phyloP scores from a whole-genome alignment of 2,797 vertebrate species.

The Channa striata region DNA sequence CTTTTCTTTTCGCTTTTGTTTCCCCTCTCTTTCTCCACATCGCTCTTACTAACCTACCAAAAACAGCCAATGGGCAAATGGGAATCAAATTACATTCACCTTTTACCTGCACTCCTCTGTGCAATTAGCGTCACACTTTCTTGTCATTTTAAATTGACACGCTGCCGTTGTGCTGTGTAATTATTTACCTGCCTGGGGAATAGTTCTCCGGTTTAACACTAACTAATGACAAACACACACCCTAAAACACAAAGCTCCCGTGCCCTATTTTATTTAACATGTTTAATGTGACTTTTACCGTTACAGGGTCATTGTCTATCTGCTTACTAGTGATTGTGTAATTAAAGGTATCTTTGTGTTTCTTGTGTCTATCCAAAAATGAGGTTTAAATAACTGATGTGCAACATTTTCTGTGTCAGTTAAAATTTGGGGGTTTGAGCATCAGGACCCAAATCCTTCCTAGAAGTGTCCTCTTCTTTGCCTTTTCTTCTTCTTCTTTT shows the following conservation, averaged over 20 bases:
- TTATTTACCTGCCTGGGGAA: constrained; percentile 67
- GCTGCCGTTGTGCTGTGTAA: constrained; percentile 69
- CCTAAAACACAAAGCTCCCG: constrained; percentile 21
- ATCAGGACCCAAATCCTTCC: constrained; percentile 66
- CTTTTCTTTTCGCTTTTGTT: background rate
- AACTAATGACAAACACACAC: constrained; percentile 48
- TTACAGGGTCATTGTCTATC: constrained; percentile 60
- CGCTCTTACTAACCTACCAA: constrained; percentile 45
- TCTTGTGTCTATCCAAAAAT: constrained; percentile 44
- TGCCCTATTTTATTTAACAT: constrained; percentile 50
- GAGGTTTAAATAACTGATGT: constrained; percentile 22
- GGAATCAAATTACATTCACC: constrained; percentile 67
- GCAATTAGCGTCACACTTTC: constrained; percentile 69
- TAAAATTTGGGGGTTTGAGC: constrained; percentile 58
- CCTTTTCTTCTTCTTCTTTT: constrained; percentile 43
- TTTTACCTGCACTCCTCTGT: constrained; percentile 69
- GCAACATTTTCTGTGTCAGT: constrained; percentile 12
- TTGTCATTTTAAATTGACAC: constrained; percentile 71
- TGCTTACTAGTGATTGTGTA: constrained; percentile 23
- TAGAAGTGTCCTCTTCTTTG: constrained; percentile 58
- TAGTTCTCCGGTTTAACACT: constrained; percentile 53
- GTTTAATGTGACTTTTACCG: constrained; percentile 66
- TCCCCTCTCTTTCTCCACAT: background rate
- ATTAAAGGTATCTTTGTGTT: constrained; percentile 64
- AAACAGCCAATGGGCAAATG: constrained; percentile 66